Evolutionary conservation across 2,797 vertebrate species (phyloP).

Genomic region (Bradypodion ventrale): DNA sequence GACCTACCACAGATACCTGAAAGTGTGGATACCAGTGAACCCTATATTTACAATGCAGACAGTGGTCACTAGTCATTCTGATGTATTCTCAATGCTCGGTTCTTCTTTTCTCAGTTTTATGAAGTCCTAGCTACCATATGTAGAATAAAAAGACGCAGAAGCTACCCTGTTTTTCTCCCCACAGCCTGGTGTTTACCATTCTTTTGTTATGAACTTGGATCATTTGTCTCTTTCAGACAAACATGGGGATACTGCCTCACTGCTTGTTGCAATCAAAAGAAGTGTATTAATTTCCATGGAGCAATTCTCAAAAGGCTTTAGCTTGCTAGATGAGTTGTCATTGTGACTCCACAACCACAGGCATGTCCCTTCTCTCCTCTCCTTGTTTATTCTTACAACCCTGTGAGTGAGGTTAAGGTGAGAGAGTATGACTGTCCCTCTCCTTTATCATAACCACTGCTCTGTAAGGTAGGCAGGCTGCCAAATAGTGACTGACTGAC

Average conservation of each 20-base stretch:
- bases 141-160: constrained; percentile 50
- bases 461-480: neutral
- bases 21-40: too few relatives aligned
- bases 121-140: constrained; percentile 71
- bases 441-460: neutral
- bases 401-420: neutral
- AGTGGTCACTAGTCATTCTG: too few relatives aligned
- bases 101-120: constrained; percentile 55
- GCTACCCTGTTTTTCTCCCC: neutral
- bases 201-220: too few relatives aligned
- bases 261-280: neutral
- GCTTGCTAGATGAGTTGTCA: neutral
- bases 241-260: neutral
- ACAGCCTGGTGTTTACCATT: too few relatives aligned
- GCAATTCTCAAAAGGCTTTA: neutral
- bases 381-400: neutral
- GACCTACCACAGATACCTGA: too few relatives aligned
- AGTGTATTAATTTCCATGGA: neutral
- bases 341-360: neutral
- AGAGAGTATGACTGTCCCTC: neutral
- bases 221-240: neutral
- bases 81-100: constrained; percentile 60
- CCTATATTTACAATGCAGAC: too few relatives aligned
- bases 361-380: neutral
- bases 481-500: neutral